Evolutionary conservation across 2,797 vertebrate species (phyloP).

Genomic region (Anisognathus igniventris): DNA sequence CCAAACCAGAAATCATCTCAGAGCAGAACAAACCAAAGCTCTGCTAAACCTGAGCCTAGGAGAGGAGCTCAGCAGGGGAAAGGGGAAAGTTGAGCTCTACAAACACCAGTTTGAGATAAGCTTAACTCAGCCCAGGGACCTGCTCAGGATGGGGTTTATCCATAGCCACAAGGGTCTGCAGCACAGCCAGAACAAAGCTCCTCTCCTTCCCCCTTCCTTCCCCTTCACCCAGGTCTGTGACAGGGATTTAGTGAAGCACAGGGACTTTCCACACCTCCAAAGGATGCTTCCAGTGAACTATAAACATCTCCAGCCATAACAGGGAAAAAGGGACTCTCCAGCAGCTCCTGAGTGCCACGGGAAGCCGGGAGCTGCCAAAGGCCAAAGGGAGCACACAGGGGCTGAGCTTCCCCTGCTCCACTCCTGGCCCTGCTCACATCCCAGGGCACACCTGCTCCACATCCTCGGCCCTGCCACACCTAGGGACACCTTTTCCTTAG

Average conservation of each 20-base stretch:
- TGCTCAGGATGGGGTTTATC: fast-evolving
- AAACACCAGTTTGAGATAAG: fast-evolving
- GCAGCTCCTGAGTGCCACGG: neutral
- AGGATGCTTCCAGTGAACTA: neutral
- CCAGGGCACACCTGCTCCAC: neutral
- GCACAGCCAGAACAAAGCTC: neutral
- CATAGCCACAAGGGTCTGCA: neutral
- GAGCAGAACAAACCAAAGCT: neutral
- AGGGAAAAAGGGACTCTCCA: neutral
- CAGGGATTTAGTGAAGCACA: neutral
- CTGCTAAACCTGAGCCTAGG: neutral
- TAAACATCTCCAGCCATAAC: neutral
- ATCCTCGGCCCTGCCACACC: neutral
- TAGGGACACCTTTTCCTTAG: neutral
- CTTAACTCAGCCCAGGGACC: fast-evolving
- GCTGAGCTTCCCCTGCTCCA: neutral
- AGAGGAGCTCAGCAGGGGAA: neutral
- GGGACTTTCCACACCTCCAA: neutral
- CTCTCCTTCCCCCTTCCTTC: neutral
- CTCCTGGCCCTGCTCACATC: neutral
- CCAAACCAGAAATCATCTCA: neutral
- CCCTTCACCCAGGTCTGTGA: no score
- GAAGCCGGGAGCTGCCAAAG: neutral
- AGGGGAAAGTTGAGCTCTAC: neutral
- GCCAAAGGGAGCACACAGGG: fast-evolving